Evolutionary conservation across 2,888 invertebrate genomes (phyloP), one percentile per base, ranked within the genome.

Genomic region (Latrodectus hesperus): DNA sequence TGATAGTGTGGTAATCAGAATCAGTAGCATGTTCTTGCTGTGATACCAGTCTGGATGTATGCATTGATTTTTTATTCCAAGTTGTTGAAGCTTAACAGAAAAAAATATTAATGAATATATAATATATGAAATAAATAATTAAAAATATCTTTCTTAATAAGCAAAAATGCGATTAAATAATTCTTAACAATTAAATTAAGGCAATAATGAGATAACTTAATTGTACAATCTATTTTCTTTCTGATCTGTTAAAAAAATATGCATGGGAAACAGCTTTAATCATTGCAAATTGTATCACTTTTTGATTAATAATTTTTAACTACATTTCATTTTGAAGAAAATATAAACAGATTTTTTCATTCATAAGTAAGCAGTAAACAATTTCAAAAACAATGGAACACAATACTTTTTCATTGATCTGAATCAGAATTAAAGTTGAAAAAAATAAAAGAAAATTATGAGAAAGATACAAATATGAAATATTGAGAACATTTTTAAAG

Each of bases 1-100:
- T 94, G 88, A 95, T 94, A 83, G 93, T 93, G 91, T 94, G 94
- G 90, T 94, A 93, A 3, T 94, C 94, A 55, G 92, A 92, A 10
- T 92, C 91, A 22, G 55, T 65, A 26, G 78, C 82, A 26, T 83
- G 26, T 68, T 89, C 86, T 64, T 89, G 86, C 49, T 84, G 80
- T n/a, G 78, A 78, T 22, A 55, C 52, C 17, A 72, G 52, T 12
- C 51, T 68, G 17, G 53, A 64, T 53, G 82, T 74, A 4, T 74
- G 81, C 10, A 88, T 17, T 68, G 53, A 64, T 53, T 72, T 70
- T 51, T 38, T 17, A 55, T 65, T 51, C 9, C 71, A n/a, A 3
- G 11, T 49, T 14, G 2, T 10, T 17, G 38, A 16, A 38, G 53
- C 74, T 74, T 6, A 55, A 68, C 26, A 68, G 16, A 53, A 49